phyloP scores from a whole-genome alignment of 2,113 vertebrate genomes.

The Myotis yumanensis region DNA sequence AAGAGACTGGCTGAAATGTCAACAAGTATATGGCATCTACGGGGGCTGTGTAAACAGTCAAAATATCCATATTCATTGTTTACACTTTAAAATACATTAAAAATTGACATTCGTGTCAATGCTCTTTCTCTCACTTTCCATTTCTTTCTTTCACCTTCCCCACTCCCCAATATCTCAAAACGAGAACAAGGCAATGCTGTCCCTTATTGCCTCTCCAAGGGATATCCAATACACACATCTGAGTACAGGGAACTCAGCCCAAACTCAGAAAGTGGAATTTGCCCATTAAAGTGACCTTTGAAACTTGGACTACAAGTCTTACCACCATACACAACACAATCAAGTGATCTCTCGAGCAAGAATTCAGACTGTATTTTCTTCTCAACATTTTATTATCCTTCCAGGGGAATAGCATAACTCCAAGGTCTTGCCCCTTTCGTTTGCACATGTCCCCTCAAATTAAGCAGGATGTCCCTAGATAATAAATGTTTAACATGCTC shows the following conservation, averaged over 20 bases:
- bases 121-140: background rate
- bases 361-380: background rate
- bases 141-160: background rate
- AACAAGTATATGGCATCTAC: background rate
- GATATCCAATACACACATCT: background rate
- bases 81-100: background rate
- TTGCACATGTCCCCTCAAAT: background rate
- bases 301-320: background rate
- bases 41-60: background rate
- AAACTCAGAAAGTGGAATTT: constrained; percentile 7
- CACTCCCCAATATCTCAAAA: background rate
- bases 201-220: background rate
- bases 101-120: background rate
- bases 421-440: background rate
- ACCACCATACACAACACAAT: background rate
- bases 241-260: background rate
- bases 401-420: background rate
- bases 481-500: background rate
- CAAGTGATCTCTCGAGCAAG: background rate
- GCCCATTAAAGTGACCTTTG: background rate
- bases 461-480: background rate
- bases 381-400: background rate
- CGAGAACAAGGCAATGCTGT: background rate
- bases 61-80: background rate
- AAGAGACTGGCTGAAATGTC: background rate